Conservation (phyloP, 2,113 vertebrate genomes). For the Aix galericulata region DNA sequence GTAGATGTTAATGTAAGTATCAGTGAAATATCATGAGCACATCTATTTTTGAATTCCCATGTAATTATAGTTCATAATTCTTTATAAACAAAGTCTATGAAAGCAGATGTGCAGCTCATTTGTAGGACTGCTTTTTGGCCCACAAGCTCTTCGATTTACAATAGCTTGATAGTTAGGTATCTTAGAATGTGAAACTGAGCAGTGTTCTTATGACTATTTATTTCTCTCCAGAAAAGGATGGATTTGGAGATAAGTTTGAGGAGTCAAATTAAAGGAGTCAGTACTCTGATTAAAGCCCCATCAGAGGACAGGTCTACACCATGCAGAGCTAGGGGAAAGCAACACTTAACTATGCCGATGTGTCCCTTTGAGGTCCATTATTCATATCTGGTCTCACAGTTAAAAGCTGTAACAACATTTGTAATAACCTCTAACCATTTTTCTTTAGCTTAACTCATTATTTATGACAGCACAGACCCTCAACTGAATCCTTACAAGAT, state of each 20-base stretch:
- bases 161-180: not conserved
- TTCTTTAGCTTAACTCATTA: not conserved
- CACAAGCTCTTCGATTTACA: not conserved
- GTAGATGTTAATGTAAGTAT: not conserved
- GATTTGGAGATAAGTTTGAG: not conserved
- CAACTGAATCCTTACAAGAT: not conserved
- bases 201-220: not conserved
- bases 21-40: not conserved
- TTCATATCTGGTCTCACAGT: not conserved
- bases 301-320: too few relatives aligned
- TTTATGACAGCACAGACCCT: not conserved
- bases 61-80: not conserved
- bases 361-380: not conserved
- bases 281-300: too few relatives aligned
- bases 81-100: not conserved
- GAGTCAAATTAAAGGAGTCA: too few relatives aligned
- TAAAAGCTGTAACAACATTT: not conserved
- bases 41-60: not conserved
- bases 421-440: not conserved
- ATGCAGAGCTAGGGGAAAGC: rapidly evolving
- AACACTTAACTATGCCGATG: not conserved
- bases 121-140: not conserved
- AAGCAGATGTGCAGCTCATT: not conserved
- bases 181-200: not conserved
- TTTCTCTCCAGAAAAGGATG: not conserved